Evolutionary conservation across 2,113 vertebrate species (phyloP), one percentile per base, ranked within the genome.

Genomic region (Kryptolebias marmoratus): DNA sequence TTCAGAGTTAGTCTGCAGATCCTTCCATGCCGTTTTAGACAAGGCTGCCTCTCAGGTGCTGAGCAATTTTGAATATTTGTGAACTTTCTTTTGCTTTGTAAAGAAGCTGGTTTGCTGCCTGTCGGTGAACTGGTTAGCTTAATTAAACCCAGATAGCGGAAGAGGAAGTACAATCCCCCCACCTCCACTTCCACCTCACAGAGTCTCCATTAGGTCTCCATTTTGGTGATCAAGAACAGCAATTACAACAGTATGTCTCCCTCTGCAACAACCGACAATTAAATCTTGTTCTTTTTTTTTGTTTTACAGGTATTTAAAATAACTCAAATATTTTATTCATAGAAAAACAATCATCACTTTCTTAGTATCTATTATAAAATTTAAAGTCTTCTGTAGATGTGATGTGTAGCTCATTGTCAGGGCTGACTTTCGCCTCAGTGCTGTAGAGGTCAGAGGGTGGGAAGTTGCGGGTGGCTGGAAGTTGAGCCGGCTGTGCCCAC

Each of bases 141-240:
- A 93, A 93, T 92, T 75, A 87, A 88, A 88, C 58, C 79, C 87
- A 93, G 89, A 86, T 65, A 52, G 61, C 71, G 83, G 86, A 83
- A 87, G 79, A 87, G 79, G 64, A 81, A 65, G 75, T 77, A 84
- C 79, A 86, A 71, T 73, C 58, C 53, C 55, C 75, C 79, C 81
- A 36, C 36, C 36, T 7, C 36, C 1, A 3, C 36, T 36, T 7
- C 36, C 7, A 3, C 36, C 36, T 36, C 68, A 77, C 71, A 80
- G 88, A 78, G 73, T 87, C 84, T 82, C 67, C 84, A 76, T 74
- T 67, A 88, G 69, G 77, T 74, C 82, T 81, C 82, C 71, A 71
- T 75, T 68, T 73, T 68, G 74, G 71, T 87, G 80, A 88, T 81
- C 77, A 70, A 87, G 82, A 88, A 80, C 22, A 54, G 66, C 64